Conservation (phyloP, 1,140 invertebrate genomes). For the Nasonia longicornis region DNA sequence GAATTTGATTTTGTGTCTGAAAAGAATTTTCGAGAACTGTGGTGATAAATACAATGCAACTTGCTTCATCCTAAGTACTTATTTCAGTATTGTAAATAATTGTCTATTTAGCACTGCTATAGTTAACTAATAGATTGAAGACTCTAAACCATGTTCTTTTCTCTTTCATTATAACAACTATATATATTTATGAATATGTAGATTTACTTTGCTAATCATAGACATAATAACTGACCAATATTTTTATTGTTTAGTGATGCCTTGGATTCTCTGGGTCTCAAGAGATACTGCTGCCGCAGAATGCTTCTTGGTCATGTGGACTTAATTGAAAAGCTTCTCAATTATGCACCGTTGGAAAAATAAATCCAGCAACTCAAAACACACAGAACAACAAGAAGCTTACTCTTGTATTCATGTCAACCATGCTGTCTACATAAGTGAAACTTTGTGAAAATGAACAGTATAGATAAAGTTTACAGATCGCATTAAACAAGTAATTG, state of each 20-base stretch:
- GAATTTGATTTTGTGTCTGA: too few species aligned
- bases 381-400: not conserved
- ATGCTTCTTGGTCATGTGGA: slow-evolving; percentile 99
- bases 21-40: too few species aligned
- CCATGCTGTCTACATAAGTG: not conserved
- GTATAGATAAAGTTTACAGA: slow-evolving; percentile 1
- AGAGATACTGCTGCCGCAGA: slow-evolving; percentile 96
- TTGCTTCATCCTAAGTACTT: too few species aligned
- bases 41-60: too few species aligned
- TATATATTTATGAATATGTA: too few species aligned
- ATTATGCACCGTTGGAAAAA: slow-evolving; percentile 97
- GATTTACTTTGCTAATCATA: too few species aligned
- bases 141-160: not conserved
- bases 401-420: slow-evolving; percentile 9
- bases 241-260: slow-evolving; percentile 83
- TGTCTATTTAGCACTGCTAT: not conserved
- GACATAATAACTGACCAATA: not conserved
- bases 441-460: slow-evolving; percentile 9
- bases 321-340: slow-evolving; percentile 97
- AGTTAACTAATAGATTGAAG: not conserved
- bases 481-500: not conserved
- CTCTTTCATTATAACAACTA: too few species aligned
- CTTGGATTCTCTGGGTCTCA: slow-evolving; percentile 95
- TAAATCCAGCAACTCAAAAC: slow-evolving; percentile 61
- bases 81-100: too few species aligned